Evolutionary conservation across 2,797 vertebrate species (phyloP), one percentile per base, ranked within the genome.

Genomic region (Acipenser transmontanus): DNA sequence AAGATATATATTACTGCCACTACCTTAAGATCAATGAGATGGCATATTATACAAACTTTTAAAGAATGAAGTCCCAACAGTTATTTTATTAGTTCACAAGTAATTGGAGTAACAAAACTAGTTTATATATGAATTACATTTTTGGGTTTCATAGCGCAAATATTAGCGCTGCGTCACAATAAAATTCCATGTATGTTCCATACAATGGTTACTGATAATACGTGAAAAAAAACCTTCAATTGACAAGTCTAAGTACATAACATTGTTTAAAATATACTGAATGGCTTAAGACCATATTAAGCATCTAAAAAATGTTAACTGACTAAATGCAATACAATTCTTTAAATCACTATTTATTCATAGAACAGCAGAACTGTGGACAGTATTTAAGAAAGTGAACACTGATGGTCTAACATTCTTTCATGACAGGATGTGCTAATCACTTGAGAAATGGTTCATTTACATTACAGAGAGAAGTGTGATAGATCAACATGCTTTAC

Each of bases 371-470:
- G 54, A 57, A 57, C 6, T 12, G 8, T 57, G 54, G 54, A 57
- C 6, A 57, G 54, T 49, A 14, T n/a, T 10, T 7, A 17, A n/a
- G 12, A 47, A 49, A 59, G 13, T n/a, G n/a, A 34, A 4, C 14
- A 20, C 64, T 69, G 71, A 34, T 34, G 34, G 34, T 34, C 34
- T 34, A 34, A 73, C 75, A 79, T 80, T 77, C 76, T 74, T 73
- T 14, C 74, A 69, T 68, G 76, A 73, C 75, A 77, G 68, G 72
- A 70, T 20, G 12, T 68, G 60, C 70, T 63, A 64, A 72, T 76
- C 72, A 68, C 62, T 68, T 79, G 75, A 81, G 66, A 54, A 75
- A 77, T 67, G 51, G 70, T 49, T 50, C 1, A 59, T 72, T 68
- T 63, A 66, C 62, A 48, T 64, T 61, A 69, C 8, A 67, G 63